Evolutionary conservation across 2,888 invertebrate species (phyloP).

Genomic region (Phengaris arion): DNA sequence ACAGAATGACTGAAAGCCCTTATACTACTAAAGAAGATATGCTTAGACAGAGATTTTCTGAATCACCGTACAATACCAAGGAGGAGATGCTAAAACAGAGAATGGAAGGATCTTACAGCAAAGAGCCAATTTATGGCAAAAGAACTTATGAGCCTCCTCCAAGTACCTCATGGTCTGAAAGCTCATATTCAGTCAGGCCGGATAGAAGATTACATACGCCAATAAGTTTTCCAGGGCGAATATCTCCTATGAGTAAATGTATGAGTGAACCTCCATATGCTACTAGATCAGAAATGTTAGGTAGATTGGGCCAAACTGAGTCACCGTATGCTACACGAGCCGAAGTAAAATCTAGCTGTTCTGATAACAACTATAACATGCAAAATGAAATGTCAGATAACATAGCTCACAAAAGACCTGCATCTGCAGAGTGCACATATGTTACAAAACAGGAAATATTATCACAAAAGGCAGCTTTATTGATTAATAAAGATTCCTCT

Average conservation of each 20-base stretch:
- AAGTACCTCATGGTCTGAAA: constrained; percentile 67
- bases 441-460: constrained; percentile 76
- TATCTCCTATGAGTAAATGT: constrained; percentile 70
- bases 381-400: constrained; percentile 58
- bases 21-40: constrained; percentile 76
- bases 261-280: constrained; percentile 75
- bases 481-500: constrained; percentile 68
- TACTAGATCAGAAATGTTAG: constrained; percentile 70
- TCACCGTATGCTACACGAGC: constrained; percentile 64
- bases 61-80: constrained; percentile 74
- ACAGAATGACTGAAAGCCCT: constrained; percentile 66
- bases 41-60: constrained; percentile 73
- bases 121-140: constrained; percentile 67
- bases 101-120: constrained; percentile 57
- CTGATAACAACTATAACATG: constrained; percentile 61
- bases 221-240: constrained; percentile 60
- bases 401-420: constrained; percentile 59
- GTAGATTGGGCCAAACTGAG: constrained; percentile 61
- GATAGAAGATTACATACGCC: constrained; percentile 71
- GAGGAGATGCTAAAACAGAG: constrained; percentile 73
- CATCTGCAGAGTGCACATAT: constrained; percentile 73
- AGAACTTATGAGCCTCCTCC: constrained; percentile 72
- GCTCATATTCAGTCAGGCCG: constrained; percentile 62
- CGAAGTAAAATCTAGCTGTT: constrained; percentile 70
- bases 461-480: constrained; percentile 71